phyloP scores from a whole-genome alignment of 1,140 invertebrate species.

The Tetragonula clypearis region DNA sequence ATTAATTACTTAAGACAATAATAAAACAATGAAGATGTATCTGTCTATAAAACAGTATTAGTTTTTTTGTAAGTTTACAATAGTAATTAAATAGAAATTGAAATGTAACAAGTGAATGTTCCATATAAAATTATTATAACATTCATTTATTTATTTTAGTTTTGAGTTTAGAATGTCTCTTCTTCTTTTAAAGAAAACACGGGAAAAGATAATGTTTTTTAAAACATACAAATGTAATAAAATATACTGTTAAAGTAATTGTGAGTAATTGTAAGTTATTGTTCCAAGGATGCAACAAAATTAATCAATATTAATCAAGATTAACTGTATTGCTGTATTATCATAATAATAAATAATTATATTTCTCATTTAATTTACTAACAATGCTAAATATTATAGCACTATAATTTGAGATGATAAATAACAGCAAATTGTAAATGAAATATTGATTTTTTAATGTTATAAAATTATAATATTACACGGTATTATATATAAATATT shows the following conservation, averaged over 20 bases:
- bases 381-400: not conserved
- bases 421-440: not conserved
- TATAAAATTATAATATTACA: no score
- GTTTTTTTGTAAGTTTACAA: not conserved
- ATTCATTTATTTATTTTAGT: not conserved
- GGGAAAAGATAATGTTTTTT: not conserved
- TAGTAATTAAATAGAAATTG: not conserved
- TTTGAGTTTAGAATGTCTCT: not conserved
- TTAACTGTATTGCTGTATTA: not conserved
- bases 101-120: not conserved
- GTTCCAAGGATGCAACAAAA: not conserved
- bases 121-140: not conserved
- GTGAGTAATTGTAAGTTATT: not conserved
- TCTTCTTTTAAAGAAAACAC: not conserved
- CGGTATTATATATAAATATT: no score
- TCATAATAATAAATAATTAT: not conserved
- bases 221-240: not conserved
- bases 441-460: not conserved
- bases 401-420: not conserved
- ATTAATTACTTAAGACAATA: not conserved
- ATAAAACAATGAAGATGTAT: not conserved
- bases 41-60: not conserved
- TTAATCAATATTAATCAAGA: not conserved
- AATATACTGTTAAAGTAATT: not conserved
- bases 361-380: not conserved